These are phyloP conservation scores for Micromys minutus DNA, from an alignment of 2,113 vertebrate species.

Conservation along the genomic window DNA sequence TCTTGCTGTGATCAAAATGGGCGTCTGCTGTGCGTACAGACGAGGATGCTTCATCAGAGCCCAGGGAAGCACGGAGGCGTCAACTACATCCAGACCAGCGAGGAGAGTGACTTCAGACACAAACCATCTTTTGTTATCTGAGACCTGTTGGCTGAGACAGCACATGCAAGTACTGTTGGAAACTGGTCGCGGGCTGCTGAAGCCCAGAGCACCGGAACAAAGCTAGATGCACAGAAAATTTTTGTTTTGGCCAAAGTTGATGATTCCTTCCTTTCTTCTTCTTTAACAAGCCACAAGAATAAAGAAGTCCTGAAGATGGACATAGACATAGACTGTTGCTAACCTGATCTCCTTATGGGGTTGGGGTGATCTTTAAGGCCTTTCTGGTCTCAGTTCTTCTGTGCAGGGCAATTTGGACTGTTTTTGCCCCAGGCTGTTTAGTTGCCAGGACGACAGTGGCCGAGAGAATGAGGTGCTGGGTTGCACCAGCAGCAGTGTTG, in stretches of 20 bases:
- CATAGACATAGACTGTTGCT: not conserved
- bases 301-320: conserved; percentile 59
- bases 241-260: conserved; percentile 87
- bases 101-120: conserved; percentile 99
- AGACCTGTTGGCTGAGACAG: conserved; percentile 71
- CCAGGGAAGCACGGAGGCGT: conserved; percentile 90
- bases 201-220: conserved; percentile 76
- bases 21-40: conserved; percentile 92
- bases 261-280: conserved; percentile 77
- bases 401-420: not conserved
- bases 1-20: conserved; percentile 87
- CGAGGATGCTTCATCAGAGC: conserved; percentile 91
- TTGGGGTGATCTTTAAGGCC: not conserved
- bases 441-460: not conserved
- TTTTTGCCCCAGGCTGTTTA: not conserved
- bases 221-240: conserved; percentile 79
- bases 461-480: fast-evolving
- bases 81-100: conserved; percentile 93
- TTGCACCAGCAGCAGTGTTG: not conserved
- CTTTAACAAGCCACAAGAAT: conserved; percentile 69
- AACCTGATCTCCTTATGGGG: not conserved
- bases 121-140: conserved; percentile 98
- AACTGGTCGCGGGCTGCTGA: conserved; percentile 77
- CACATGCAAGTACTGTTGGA: conserved; percentile 82
- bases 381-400: not conserved